A percentile compares a stretch with the other conserved stretches of the same genome.
Conservation (phyloP, 1,140 invertebrate genomes). For the Camponotus vicinus region DNA sequence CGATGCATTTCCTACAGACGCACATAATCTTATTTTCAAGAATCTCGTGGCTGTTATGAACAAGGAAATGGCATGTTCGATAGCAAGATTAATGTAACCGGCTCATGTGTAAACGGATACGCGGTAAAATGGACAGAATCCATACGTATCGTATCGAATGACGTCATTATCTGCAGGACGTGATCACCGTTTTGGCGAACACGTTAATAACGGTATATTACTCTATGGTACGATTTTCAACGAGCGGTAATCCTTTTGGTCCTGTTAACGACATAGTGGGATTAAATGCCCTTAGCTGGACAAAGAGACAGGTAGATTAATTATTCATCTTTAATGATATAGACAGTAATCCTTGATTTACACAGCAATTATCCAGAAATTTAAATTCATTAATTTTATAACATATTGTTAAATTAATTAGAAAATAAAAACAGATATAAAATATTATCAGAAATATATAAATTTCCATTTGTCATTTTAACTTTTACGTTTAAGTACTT, state of each 20-base stretch:
- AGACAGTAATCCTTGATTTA: background rate
- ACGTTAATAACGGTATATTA: constrained; percentile 44
- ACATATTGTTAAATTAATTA: background rate
- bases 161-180: constrained; percentile 59
- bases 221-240: constrained; percentile 31
- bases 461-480: constrained; percentile 19
- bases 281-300: constrained; percentile 27
- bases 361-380: background rate
- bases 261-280: background rate
- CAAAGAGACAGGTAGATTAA: background rate
- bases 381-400: background rate
- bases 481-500: background rate
- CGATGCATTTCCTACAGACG: background rate
- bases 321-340: background rate
- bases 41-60: background rate
- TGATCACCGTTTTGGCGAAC: constrained; percentile 51
- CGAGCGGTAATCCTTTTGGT: constrained; percentile 36
- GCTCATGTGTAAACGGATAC: constrained; percentile 56
- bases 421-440: background rate
- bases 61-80: constrained; percentile 19
- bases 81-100: constrained; percentile 32
- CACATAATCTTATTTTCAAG: constrained; percentile 9
- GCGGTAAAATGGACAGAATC: constrained; percentile 59
- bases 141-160: constrained; percentile 55
- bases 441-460: background rate